Percentiles rank a stretch among this genome's conserved stretches.
Evolutionary conservation across 1,140 invertebrate genomes (phyloP).

Genomic region (Dinothrombium tinctorium): DNA sequence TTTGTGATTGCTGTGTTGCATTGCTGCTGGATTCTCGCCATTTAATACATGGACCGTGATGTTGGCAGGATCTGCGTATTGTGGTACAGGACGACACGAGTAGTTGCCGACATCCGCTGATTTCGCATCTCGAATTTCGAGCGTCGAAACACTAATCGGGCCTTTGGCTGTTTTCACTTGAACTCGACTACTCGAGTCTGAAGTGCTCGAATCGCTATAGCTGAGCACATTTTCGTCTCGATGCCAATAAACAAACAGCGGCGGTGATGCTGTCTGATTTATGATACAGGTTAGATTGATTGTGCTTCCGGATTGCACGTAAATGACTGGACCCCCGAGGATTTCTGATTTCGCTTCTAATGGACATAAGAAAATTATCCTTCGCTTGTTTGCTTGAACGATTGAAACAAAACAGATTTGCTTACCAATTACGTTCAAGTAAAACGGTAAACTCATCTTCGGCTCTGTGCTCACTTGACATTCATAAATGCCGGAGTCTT

Average conservation of each 20-base stretch:
- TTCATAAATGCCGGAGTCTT: slow-evolving; percentile 59
- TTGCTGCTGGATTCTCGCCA: slow-evolving; percentile 40
- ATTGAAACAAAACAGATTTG: background rate
- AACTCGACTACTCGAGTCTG: slow-evolving; percentile 25
- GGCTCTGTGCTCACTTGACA: slow-evolving; percentile 28
- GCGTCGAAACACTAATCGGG: slow-evolving; percentile 58
- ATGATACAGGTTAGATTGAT: slow-evolving; percentile 69
- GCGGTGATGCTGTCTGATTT: slow-evolving; percentile 50
- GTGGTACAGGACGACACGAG: slow-evolving; percentile 41
- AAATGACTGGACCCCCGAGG: slow-evolving; percentile 48
- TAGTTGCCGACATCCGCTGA: slow-evolving; percentile 41
- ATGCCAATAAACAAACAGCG: slow-evolving; percentile 49
- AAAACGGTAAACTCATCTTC: slow-evolving; percentile 47
- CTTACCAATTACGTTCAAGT: slow-evolving; percentile 59
- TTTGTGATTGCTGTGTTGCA: slow-evolving; percentile 27
- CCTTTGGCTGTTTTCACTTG: slow-evolving; percentile 71
- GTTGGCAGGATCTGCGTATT: slow-evolving; percentile 56
- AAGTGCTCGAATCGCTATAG: slow-evolving; percentile 28
- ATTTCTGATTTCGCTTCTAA: slow-evolving; percentile 59
- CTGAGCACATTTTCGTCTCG: slow-evolving; percentile 52
- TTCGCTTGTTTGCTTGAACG: background rate
- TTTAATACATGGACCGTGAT: slow-evolving; percentile 57
- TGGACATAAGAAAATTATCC: background rate
- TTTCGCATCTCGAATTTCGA: slow-evolving; percentile 60
- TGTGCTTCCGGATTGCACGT: slow-evolving; percentile 58